Evolutionary conservation across 2,113 vertebrate genomes (phyloP).

Genomic region (Gymnogyps californianus): DNA sequence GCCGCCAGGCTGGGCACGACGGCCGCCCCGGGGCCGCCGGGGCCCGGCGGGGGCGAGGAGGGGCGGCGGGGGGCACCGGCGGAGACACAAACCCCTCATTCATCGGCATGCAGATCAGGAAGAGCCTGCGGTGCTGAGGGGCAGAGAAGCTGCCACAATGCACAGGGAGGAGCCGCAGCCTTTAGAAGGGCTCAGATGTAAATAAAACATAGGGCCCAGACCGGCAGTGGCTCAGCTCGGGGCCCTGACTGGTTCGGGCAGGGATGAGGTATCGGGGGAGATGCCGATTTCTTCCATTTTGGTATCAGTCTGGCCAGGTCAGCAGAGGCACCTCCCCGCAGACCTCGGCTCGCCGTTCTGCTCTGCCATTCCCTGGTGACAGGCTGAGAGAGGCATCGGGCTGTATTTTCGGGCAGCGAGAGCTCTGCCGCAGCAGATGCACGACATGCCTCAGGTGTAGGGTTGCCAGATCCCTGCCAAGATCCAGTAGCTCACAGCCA

Average conservation of each 20-base stretch:
- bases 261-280: fast-evolving
- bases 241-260: not conserved
- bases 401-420: fast-evolving
- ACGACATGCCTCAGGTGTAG: not conserved
- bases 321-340: not conserved
- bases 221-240: fast-evolving
- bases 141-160: not conserved
- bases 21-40: not conserved
- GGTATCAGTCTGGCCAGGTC: not conserved
- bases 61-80: too few species aligned
- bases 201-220: not conserved
- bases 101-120: not conserved
- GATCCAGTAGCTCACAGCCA: not conserved
- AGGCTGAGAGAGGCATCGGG: fast-evolving
- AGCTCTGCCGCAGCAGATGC: not conserved
- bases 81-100: not conserved
- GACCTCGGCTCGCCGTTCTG: fast-evolving
- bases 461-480: not conserved
- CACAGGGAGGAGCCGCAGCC: not conserved
- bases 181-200: not conserved
- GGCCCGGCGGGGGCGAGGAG: not conserved
- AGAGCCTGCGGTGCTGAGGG: not conserved
- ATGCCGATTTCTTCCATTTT: not conserved
- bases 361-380: not conserved
- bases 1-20: too few species aligned